These are phyloP conservation scores for Drosophila persimilis DNA, from an alignment of 1,140 invertebrate species.

Conservation along the genomic window DNA sequence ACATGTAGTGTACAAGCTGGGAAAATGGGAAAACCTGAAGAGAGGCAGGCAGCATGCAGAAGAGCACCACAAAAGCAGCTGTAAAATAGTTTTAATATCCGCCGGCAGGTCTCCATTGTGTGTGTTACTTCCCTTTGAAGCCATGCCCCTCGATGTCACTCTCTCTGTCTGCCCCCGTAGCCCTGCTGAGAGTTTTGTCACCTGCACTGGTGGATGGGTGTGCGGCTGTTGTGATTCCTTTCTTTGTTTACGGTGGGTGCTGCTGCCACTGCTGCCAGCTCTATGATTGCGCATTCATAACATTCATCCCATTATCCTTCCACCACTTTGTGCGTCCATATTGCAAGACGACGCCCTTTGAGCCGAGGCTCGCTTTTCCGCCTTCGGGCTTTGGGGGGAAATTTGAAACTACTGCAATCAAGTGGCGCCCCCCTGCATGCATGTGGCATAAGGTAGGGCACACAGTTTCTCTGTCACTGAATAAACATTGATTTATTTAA, in stretches of 20 bases:
- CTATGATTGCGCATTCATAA: conserved; percentile 74
- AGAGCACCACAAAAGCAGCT: conserved; percentile 61
- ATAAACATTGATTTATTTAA: conserved; percentile 78
- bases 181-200: conserved; percentile 43
- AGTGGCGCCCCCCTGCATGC: conserved; percentile 27
- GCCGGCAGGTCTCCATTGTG: conserved; percentile 67
- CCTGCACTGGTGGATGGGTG: conserved; percentile 36
- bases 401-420: conserved; percentile 66
- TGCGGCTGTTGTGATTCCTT: conserved; percentile 6
- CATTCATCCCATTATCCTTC: conserved; percentile 47
- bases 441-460: neutral
- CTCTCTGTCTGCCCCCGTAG: neutral
- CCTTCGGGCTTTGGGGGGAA: conserved; percentile 72
- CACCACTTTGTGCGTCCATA: conserved; percentile 28
- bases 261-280: conserved; percentile 32
- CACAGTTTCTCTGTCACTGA: conserved; percentile 65
- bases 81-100: conserved; percentile 81
- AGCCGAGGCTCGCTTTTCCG: conserved; percentile 51
- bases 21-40: conserved; percentile 10
- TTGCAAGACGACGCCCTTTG: conserved; percentile 25
- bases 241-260: neutral
- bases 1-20: conserved; percentile 7
- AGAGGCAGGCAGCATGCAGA: neutral
- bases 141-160: conserved; percentile 16
- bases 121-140: conserved; percentile 19